Evolutionary conservation across 2,113 vertebrate species (phyloP).

Genomic region (Bombycilla garrulus): DNA sequence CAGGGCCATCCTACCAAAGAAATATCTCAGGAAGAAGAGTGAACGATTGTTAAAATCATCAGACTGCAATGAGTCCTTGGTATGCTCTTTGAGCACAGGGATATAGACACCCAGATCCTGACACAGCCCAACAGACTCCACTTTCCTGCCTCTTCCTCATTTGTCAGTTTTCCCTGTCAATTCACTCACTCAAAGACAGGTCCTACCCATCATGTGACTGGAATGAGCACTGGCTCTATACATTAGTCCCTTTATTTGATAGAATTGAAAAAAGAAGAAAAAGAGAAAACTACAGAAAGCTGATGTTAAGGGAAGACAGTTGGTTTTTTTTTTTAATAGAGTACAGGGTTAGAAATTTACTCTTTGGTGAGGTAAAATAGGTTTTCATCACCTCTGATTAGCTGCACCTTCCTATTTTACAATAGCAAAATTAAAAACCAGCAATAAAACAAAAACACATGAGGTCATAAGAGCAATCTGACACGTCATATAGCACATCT

Average conservation of each 20-base stretch:
- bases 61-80: neutral
- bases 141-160: neutral
- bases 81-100: neutral
- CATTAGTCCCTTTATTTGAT: neutral
- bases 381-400: neutral
- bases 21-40: neutral
- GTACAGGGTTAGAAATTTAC: neutral
- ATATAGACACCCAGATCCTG: neutral
- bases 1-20: neutral
- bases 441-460: neutral
- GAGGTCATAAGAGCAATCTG: neutral
- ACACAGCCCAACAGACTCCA: neutral
- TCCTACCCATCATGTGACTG: neutral
- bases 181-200: neutral
- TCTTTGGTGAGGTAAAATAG: neutral
- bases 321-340: neutral
- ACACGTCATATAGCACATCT: neutral
- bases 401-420: neutral
- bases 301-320: neutral
- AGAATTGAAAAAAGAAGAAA: neutral
- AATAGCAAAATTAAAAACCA: neutral
- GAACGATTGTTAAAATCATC: neutral
- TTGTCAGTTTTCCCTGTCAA: neutral
- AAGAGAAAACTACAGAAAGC: neutral
- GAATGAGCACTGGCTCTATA: neutral